phyloP scores from a whole-genome alignment of 2,797 vertebrate genomes.

The Falco rusticolus region DNA sequence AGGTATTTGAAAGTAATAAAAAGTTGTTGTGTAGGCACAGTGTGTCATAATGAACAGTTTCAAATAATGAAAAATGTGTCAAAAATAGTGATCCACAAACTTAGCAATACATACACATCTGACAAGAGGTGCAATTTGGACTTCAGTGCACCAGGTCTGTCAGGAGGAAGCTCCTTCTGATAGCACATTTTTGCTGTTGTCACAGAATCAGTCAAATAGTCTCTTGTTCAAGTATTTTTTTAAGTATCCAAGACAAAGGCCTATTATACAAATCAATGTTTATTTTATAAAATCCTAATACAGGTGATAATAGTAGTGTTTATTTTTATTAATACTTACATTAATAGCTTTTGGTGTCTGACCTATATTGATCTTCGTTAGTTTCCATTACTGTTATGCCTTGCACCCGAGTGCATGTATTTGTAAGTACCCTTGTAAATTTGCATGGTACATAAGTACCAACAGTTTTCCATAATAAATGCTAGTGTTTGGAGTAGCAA shows the following conservation, averaged over 20 bases:
- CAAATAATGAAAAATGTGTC: background rate
- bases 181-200: background rate
- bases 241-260: background rate
- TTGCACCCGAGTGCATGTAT: background rate
- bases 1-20: background rate
- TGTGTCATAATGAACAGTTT: background rate
- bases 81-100: background rate
- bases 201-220: background rate
- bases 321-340: background rate
- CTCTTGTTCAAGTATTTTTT: background rate
- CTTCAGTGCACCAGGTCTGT: background rate
- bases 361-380: background rate
- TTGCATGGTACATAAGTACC: background rate
- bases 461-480: background rate
- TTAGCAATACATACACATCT: background rate
- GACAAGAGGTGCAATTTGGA: background rate
- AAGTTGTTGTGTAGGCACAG: background rate
- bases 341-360: background rate
- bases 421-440: background rate
- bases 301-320: background rate
- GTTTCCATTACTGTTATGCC: background rate
- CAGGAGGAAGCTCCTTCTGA: background rate
- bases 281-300: background rate
- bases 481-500: background rate
- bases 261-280: background rate